These are phyloP conservation scores for Sicus ferrugineus DNA, from an alignment of 2,888 invertebrate genomes.

Conservation along the genomic window DNA sequence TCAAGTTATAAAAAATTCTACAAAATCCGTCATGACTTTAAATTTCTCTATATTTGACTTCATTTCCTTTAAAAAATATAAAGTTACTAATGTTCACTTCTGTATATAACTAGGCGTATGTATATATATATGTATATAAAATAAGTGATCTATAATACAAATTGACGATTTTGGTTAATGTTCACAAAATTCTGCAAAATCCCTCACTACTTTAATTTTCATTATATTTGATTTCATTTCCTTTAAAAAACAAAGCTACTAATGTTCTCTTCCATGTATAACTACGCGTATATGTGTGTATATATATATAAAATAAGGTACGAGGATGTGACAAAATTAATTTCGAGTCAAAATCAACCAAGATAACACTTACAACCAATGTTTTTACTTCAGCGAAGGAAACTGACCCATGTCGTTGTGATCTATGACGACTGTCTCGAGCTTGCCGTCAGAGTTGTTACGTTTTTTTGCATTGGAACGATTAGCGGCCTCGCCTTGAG, in stretches of 20 bases:
- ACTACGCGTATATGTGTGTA: slow-evolving; percentile 35
- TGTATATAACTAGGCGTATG: slow-evolving; percentile 37
- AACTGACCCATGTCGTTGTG: slow-evolving; percentile 96
- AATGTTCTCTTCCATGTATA: slow-evolving; percentile 37
- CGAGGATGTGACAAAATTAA: slow-evolving; percentile 16
- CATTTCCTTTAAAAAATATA: slow-evolving; percentile 38
- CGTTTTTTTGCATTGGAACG: slow-evolving; percentile 27
- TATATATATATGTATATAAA: too few relatives aligned
- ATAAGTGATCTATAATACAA: too few relatives aligned
- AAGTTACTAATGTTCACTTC: slow-evolving; percentile 35
- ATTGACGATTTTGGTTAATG: too few relatives aligned
- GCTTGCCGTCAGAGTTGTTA: slow-evolving; percentile 46
- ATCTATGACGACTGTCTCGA: slow-evolving; percentile 73
- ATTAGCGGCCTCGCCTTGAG: slow-evolving; percentile 52
- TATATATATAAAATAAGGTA: slow-evolving; percentile 34
- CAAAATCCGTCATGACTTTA: too few relatives aligned
- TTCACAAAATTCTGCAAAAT: too few relatives aligned
- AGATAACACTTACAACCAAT: background rate
- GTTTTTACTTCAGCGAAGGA: slow-evolving; percentile 83
- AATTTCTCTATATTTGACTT: slow-evolving; percentile 40
- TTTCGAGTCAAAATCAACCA: background rate
- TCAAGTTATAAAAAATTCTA: too few relatives aligned
- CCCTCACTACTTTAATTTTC: slow-evolving; percentile 39
- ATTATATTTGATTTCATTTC: slow-evolving; percentile 41
- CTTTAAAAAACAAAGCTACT: slow-evolving; percentile 35